phyloP scores from a whole-genome alignment of 2,888 invertebrate species.

The Cordilura impudica region DNA sequence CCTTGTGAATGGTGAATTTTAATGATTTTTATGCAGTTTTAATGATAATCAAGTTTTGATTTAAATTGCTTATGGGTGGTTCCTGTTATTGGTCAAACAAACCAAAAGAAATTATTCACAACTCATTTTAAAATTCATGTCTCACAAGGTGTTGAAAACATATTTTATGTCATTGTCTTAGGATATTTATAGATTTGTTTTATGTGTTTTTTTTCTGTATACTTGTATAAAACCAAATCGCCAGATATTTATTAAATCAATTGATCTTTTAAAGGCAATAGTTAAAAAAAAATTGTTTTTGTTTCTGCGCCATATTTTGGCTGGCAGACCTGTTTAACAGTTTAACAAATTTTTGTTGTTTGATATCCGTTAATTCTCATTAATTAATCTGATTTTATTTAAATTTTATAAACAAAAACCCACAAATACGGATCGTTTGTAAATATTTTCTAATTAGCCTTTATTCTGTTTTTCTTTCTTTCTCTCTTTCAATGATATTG shows the following conservation, averaged over 20 bases:
- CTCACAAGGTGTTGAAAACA: constrained; percentile 56
- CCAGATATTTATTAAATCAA: neutral
- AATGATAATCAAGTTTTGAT: constrained; percentile 64
- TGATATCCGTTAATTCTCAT: neutral
- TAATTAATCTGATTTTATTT: constrained; percentile 12
- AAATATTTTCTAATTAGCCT: constrained; percentile 37
- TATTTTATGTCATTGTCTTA: constrained; percentile 39
- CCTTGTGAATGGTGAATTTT: constrained; percentile 58
- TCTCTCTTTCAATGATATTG: neutral
- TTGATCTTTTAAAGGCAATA: neutral
- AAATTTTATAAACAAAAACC: too few relatives aligned
- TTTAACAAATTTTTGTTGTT: constrained; percentile 1
- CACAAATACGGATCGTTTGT: constrained; percentile 1
- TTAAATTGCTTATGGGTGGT: constrained; percentile 60
- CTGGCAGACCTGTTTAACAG: neutral
- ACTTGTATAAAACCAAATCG: neutral
- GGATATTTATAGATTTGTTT: constrained; percentile 21
- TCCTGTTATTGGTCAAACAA: neutral
- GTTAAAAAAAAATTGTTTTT: neutral
- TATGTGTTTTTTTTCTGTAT: constrained; percentile 25
- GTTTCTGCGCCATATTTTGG: neutral
- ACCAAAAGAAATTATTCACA: neutral
- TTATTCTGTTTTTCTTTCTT: constrained; percentile 1
- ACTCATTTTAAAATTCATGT: constrained; percentile 39
- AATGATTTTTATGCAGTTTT: constrained; percentile 61